phyloP scores from a whole-genome alignment of 2,113 vertebrate species.

The Danionella cerebrum region DNA sequence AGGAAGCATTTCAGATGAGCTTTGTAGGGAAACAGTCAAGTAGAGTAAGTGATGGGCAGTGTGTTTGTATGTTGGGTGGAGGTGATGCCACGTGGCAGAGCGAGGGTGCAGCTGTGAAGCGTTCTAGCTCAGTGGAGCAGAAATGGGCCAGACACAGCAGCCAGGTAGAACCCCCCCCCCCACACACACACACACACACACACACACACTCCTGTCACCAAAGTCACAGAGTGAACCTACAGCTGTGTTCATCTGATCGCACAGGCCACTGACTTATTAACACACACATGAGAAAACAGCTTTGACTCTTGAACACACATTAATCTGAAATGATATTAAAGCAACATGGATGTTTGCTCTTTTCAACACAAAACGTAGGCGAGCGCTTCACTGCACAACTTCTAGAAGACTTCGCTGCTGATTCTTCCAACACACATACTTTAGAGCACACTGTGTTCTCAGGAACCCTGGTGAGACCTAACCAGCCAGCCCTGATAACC shows the following conservation, averaged over 20 bases:
- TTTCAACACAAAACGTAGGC: constrained; percentile 10
- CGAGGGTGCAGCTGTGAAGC: constrained; percentile 70
- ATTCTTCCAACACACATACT: neutral
- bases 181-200: constrained; percentile 45
- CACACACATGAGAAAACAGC: constrained; percentile 39
- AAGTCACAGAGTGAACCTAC: constrained; percentile 47
- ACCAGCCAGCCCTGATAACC: neutral
- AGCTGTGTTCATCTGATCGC: constrained; percentile 67
- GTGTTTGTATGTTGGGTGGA: constrained; percentile 42
- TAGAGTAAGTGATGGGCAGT: constrained; percentile 10
- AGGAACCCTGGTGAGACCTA: neutral
- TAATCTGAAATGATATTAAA: neutral
- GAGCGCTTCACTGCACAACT: constrained; percentile 7
- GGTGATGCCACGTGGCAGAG: constrained; percentile 57
- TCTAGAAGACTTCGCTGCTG: neutral
- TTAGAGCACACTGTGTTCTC: neutral
- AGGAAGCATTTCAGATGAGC: neutral
- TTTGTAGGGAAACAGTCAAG: neutral
- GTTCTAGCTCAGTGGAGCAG: constrained; percentile 66
- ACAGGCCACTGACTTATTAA: constrained; percentile 70
- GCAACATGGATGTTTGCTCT: neutral
- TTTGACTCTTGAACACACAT: constrained; percentile 45
- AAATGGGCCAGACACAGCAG: constrained; percentile 48
- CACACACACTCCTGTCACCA: constrained; percentile 52
- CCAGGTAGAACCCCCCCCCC: constrained; percentile 32